These are phyloP conservation scores for Scrobipalpa costella DNA, from an alignment of 2,888 invertebrate genomes.

Conservation along the genomic window DNA sequence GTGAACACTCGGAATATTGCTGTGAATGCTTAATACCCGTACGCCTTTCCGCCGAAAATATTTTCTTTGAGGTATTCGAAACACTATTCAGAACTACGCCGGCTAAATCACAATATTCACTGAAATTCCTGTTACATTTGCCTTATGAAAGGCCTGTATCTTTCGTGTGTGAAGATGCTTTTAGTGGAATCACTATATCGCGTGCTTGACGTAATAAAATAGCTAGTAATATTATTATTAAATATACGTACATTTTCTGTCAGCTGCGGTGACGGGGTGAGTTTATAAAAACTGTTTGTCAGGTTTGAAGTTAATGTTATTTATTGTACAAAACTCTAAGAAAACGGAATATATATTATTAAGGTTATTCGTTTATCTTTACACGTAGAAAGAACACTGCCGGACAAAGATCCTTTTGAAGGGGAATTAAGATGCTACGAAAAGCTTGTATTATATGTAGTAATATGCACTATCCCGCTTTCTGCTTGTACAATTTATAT, in stretches of 20 bases:
- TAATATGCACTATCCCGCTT: too few relatives aligned
- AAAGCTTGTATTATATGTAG: too few relatives aligned
- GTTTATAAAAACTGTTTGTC: too few relatives aligned
- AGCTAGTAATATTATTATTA: constrained; percentile 55
- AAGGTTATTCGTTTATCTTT: too few relatives aligned
- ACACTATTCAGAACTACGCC: constrained; percentile 60
- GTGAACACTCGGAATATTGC: constrained; percentile 56
- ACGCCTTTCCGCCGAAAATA: constrained; percentile 53
- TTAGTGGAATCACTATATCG: constrained; percentile 72
- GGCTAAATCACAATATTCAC: constrained; percentile 57
- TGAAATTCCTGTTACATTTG: constrained; percentile 50
- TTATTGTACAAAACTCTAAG: too few relatives aligned
- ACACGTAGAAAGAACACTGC: too few relatives aligned
- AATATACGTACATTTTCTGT: too few relatives aligned
- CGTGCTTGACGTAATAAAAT: constrained; percentile 61
- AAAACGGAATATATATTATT: too few relatives aligned
- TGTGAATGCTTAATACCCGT: constrained; percentile 61
- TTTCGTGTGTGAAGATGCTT: constrained; percentile 59
- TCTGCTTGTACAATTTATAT: too few relatives aligned
- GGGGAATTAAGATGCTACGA: too few relatives aligned
- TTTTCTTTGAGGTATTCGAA: constrained; percentile 55
- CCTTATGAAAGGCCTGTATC: constrained; percentile 47
- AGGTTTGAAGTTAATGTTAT: too few relatives aligned
- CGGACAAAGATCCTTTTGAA: too few relatives aligned
- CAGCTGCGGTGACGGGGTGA: constrained; percentile 52